phyloP scores from a whole-genome alignment of 2,888 invertebrate species.

The Eupithecia vulgata region DNA sequence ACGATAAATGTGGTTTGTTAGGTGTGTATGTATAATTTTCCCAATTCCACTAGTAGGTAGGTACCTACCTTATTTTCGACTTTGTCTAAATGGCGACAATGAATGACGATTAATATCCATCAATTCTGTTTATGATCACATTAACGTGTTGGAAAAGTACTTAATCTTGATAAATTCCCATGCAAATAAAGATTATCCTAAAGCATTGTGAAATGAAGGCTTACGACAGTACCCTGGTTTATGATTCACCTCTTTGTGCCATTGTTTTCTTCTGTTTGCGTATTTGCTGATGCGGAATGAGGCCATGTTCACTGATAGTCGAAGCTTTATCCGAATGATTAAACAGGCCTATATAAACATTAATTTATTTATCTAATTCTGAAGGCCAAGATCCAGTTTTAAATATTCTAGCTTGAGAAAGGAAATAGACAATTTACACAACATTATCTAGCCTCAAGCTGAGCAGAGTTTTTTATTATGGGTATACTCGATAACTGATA shows the following conservation, averaged over 20 bases:
- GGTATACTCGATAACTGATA: too few relatives aligned
- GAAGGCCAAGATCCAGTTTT: not conserved
- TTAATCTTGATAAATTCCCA: conserved; percentile 31
- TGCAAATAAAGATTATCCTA: conserved; percentile 52
- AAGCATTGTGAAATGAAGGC: conserved; percentile 54
- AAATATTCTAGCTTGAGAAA: not conserved
- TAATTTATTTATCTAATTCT: not conserved
- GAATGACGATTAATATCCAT: not conserved
- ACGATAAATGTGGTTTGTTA: not conserved
- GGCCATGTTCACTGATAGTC: conserved; percentile 13
- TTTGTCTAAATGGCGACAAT: not conserved
- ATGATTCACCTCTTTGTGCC: conserved; percentile 45
- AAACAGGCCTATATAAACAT: conserved; percentile 25
- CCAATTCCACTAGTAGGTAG: not conserved
- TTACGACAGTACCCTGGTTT: conserved; percentile 46
- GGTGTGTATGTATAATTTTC: not conserved
- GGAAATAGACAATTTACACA: not conserved
- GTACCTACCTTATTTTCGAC: not conserved
- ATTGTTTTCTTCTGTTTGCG: conserved; percentile 44
- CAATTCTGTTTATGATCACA: conserved; percentile 7
- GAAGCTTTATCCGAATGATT: conserved; percentile 22
- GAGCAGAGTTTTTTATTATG: not conserved
- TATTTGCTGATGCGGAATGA: conserved; percentile 30
- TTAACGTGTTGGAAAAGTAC: conserved; percentile 17
- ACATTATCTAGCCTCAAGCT: not conserved